Evolutionary conservation across 2,797 vertebrate species (phyloP).

Genomic region (Emydoidea blandingii): DNA sequence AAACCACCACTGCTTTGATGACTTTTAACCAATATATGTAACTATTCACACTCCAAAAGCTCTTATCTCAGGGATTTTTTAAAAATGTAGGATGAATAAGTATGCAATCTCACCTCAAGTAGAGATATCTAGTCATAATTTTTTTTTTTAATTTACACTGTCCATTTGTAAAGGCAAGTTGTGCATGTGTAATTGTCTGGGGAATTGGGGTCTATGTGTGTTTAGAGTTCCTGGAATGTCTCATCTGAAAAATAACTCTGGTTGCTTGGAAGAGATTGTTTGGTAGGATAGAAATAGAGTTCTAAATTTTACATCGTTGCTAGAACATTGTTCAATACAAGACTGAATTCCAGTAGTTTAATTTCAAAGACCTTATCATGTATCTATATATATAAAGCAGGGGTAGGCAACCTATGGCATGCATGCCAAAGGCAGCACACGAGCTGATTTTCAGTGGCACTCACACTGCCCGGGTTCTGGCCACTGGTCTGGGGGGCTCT

Average conservation of each 20-base stretch:
- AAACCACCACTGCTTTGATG: background rate
- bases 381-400: background rate
- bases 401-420: too few relatives aligned
- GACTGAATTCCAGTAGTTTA: background rate
- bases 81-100: background rate
- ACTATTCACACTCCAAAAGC: background rate
- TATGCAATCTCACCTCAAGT: background rate
- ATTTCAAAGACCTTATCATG: background rate
- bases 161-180: background rate
- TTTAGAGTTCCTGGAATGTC: background rate
- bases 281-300: background rate
- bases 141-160: constrained; percentile 14
- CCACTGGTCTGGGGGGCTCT: too few relatives aligned
- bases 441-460: too few relatives aligned
- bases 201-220: rapidly evolving
- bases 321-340: background rate
- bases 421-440: too few relatives aligned
- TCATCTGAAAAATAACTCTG: background rate
- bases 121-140: rapidly evolving
- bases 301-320: background rate
- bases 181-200: background rate
- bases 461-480: too few relatives aligned
- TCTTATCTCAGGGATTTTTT: background rate
- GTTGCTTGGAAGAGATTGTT: background rate
- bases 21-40: background rate